These are phyloP conservation scores for Trissoscelio sp. DNA, from an alignment of 2,888 invertebrate genomes.

Conservation along the genomic window DNA sequence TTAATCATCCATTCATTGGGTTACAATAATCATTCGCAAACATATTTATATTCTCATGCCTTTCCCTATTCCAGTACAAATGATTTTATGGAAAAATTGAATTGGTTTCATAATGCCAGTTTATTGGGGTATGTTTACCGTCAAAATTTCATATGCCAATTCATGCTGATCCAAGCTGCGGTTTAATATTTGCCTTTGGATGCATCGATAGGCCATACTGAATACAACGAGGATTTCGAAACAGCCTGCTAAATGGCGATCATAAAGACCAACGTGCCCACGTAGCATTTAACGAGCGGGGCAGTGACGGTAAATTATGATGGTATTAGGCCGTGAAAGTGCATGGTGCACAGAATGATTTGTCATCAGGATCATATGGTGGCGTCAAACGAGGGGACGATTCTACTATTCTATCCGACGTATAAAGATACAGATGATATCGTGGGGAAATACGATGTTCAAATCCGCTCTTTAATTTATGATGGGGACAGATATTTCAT, in stretches of 20 bases:
- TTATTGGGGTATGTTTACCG: constrained; percentile 49
- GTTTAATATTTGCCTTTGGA: constrained; percentile 69
- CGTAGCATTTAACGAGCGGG: constrained; percentile 69
- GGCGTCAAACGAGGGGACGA: constrained; percentile 44
- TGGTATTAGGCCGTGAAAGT: constrained; percentile 76
- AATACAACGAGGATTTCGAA: constrained; percentile 53
- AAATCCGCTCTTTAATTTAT: constrained; percentile 47
- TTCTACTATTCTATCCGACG: constrained; percentile 24
- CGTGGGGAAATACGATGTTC: constrained; percentile 23
- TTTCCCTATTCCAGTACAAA: constrained; percentile 33
- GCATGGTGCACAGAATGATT: constrained; percentile 77
- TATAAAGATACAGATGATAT: background rate
- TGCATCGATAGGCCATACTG: constrained; percentile 48
- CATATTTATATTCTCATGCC: constrained; percentile 17
- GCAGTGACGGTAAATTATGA: constrained; percentile 76
- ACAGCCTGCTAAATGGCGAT: constrained; percentile 64
- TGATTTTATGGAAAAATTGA: constrained; percentile 38
- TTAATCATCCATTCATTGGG: constrained; percentile 20
- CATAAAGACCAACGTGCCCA: constrained; percentile 62
- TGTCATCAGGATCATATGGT: constrained; percentile 74
- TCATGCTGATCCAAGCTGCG: constrained; percentile 43
- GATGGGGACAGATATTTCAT: constrained; percentile 56
- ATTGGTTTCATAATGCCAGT: constrained; percentile 56
- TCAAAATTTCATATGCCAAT: constrained; percentile 57
- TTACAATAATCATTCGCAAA: constrained; percentile 19